Conservation (phyloP, 2,888 invertebrate genomes). For the Stenodema calcarata region DNA sequence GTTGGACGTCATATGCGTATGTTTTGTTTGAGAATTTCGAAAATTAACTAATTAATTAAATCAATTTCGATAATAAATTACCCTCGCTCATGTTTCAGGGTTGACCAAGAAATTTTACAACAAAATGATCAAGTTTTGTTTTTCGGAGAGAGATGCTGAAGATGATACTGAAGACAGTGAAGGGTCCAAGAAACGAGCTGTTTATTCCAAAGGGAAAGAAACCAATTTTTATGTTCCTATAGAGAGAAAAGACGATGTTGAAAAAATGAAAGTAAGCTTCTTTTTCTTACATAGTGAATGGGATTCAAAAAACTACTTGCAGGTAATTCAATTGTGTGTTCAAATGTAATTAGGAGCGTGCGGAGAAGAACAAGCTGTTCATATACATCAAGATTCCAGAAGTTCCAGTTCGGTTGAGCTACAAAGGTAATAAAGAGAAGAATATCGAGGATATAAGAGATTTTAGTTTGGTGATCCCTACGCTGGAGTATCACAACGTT, state of each 20-base stretch:
- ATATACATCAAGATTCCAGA: slow-evolving; percentile 99
- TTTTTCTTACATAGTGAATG: too few species aligned
- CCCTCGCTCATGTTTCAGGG: slow-evolving; percentile 62
- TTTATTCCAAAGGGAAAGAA: slow-evolving; percentile 73
- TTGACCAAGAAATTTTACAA: slow-evolving; percentile 96
- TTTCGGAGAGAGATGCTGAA: slow-evolving; percentile 91
- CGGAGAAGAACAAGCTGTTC: slow-evolving; percentile 97
- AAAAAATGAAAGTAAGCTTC: slow-evolving; percentile 84
- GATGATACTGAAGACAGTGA: slow-evolving; percentile 73
- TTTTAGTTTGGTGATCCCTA: slow-evolving; percentile 91
- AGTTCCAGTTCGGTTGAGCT: slow-evolving; percentile 90
- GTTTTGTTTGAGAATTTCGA: not conserved
- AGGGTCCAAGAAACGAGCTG: slow-evolving; percentile 60
- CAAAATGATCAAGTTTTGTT: slow-evolving; percentile 96
- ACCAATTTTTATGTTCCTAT: slow-evolving; percentile 90
- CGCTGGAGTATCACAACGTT: slow-evolving; percentile 97
- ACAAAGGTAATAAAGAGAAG: slow-evolving; percentile 98
- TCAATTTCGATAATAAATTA: not conserved
- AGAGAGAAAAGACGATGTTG: slow-evolving; percentile 90
- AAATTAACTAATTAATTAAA: too few species aligned
- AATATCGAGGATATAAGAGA: slow-evolving; percentile 95
- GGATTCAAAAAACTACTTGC: too few species aligned
- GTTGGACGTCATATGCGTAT: slow-evolving; percentile 23
- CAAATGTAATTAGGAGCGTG: slow-evolving; percentile 76
- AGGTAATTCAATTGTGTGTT: not conserved